These are phyloP conservation scores for Craseonycteris thonglongyai DNA, from an alignment of 2,113 vertebrate genomes.

Conservation along the genomic window DNA sequence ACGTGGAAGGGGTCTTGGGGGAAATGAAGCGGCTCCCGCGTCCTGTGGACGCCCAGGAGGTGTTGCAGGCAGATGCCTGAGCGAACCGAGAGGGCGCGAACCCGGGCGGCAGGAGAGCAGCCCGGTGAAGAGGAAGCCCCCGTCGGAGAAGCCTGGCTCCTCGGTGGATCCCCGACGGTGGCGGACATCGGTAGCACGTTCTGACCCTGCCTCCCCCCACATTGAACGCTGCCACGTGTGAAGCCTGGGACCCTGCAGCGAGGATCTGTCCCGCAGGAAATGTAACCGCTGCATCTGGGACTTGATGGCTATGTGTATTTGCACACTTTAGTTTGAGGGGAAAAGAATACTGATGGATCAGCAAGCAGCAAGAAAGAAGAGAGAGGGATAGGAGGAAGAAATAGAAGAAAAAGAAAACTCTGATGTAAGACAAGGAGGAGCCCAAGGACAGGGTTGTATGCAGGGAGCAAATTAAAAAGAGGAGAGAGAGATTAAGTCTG, in stretches of 20 bases:
- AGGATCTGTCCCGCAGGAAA: accelerated
- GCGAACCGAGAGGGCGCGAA: too few species aligned
- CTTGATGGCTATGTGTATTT: accelerated
- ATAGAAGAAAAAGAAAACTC: background rate
- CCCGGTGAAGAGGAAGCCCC: too few species aligned
- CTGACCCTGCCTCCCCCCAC: too few species aligned
- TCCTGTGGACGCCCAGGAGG: accelerated
- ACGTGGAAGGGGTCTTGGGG: accelerated
- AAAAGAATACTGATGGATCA: background rate
- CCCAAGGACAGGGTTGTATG: accelerated
- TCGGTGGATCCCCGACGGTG: accelerated
- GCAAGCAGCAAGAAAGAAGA: background rate
- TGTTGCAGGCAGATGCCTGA: too few species aligned
- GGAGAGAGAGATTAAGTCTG: background rate
- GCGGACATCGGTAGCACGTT: background rate
- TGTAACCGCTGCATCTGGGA: background rate
- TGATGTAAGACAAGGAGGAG: background rate
- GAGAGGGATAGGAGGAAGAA: background rate
- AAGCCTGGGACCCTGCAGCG: background rate
- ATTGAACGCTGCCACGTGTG: accelerated
- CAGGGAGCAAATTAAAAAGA: background rate
- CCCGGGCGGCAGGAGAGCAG: too few species aligned
- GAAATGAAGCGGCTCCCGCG: accelerated
- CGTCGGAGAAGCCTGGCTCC: too few species aligned
- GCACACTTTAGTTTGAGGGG: background rate